These are phyloP conservation scores for Lacerta viridis DNA, from an alignment of 2,797 vertebrate genomes.

Conservation along the genomic window DNA sequence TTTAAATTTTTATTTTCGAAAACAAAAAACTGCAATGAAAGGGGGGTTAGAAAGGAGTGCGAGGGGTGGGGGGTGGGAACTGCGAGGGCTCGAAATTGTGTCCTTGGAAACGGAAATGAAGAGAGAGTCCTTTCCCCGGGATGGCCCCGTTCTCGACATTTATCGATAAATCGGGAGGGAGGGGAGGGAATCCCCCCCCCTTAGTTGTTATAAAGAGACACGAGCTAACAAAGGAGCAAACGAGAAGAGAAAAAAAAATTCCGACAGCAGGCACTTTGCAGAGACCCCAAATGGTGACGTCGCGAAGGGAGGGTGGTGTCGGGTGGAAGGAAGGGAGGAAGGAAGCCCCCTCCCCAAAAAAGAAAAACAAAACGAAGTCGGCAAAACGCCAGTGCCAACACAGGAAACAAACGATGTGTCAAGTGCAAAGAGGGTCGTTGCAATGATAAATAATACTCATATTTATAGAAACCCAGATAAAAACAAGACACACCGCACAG, in stretches of 20 bases:
- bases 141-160: constrained; percentile 71
- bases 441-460: constrained; percentile 10
- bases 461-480: too few relatives aligned
- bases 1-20: not conserved
- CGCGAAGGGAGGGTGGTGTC: not conserved
- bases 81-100: constrained; percentile 86
- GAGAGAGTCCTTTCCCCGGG: constrained; percentile 50
- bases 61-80: constrained; percentile 78
- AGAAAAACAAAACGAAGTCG: too few relatives aligned
- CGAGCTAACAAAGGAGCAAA: not conserved
- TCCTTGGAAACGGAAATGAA: constrained; percentile 64
- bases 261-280: constrained; percentile 70
- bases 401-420: not conserved
- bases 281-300: constrained; percentile 70
- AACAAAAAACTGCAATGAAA: constrained; percentile 75
- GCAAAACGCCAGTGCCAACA: constrained; percentile 51
- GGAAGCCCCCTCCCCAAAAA: too few relatives aligned
- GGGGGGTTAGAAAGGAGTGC: constrained; percentile 76
- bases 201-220: constrained; percentile 24
- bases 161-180: constrained; percentile 26
- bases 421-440: too few relatives aligned
- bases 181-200: constrained; percentile 50
- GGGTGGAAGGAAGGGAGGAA: not conserved
- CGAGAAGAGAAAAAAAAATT: not conserved
- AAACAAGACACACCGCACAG: too few relatives aligned